These are phyloP conservation scores for Pseudolycoriella hygida DNA, from an alignment of 2,888 invertebrate genomes.

Conservation along the genomic window DNA sequence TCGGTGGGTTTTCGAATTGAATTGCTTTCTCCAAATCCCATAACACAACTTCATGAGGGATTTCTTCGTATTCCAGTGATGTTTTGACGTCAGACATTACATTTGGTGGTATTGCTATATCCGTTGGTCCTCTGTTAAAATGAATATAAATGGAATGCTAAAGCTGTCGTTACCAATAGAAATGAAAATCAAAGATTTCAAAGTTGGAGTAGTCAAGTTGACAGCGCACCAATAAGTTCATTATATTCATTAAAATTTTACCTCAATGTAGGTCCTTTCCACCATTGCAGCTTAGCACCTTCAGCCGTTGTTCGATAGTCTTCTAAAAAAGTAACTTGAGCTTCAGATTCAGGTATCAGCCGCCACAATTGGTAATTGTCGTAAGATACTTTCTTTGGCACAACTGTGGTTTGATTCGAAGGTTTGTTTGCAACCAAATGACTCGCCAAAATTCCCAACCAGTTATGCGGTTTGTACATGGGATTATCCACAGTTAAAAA, in stretches of 20 bases:
- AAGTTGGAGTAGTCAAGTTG: background rate
- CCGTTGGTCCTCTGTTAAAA: constrained; percentile 34
- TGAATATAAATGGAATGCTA: background rate
- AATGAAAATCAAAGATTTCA: background rate
- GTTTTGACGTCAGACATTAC: constrained; percentile 38
- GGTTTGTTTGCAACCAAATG: constrained; percentile 24
- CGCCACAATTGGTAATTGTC: constrained; percentile 34
- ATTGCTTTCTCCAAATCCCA: constrained; percentile 60
- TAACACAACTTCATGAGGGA: constrained; percentile 47
- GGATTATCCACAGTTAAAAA: constrained; percentile 25
- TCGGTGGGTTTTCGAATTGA: constrained; percentile 44
- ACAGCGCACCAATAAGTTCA: too few species aligned
- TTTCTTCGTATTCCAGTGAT: constrained; percentile 39
- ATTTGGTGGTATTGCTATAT: constrained; percentile 55
- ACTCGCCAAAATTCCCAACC: constrained; percentile 26
- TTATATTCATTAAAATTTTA: too few species aligned
- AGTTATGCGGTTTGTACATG: constrained; percentile 25
- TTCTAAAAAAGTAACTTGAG: constrained; percentile 28
- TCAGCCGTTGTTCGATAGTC: constrained; percentile 29
- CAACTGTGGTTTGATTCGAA: constrained; percentile 13
- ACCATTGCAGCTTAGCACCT: constrained; percentile 37
- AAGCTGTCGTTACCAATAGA: background rate
- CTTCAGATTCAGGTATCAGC: constrained; percentile 27
- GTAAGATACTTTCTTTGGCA: constrained; percentile 20
- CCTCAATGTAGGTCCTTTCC: constrained; percentile 35